Conservation (phyloP, 35 echinoderm and acorn worm genomes). For the Patiria miniata region DNA sequence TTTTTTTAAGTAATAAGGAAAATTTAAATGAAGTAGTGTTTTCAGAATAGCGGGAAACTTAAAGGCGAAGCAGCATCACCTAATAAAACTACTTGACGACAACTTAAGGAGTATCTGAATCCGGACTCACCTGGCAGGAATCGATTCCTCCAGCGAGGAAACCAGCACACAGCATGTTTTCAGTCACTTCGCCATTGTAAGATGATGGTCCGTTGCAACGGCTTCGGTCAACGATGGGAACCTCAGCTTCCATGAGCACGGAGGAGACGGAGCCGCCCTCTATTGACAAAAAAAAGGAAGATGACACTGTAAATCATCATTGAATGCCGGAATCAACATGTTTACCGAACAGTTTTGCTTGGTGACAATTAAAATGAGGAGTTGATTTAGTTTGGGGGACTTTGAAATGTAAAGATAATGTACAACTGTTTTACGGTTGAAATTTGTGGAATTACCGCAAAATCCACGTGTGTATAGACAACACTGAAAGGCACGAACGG, state of each 20-base stretch:
- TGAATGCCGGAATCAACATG: no score
- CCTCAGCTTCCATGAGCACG: constrained; percentile 3
- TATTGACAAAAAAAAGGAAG: background rate
- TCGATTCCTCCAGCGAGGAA: constrained; percentile 47
- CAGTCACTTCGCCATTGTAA: constrained; percentile 17
- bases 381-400: background rate
- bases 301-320: background rate
- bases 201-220: background rate
- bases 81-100: no score
- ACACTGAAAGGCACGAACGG: background rate
- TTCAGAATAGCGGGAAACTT: no score
- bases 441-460: background rate
- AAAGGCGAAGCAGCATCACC: no score
- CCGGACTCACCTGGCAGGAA: constrained; percentile 50
- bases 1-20: no score
- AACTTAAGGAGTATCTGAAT: background rate
- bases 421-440: background rate
- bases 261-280: background rate
- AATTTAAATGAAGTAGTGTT: no score
- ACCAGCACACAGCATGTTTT: constrained; percentile 80
- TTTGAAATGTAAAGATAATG: background rate
- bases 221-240: background rate
- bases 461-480: background rate
- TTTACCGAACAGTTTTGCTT: background rate
- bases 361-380: background rate